These are phyloP conservation scores for Penaeus vannamei DNA, from an alignment of 1,140 invertebrate species.

Conservation along the genomic window DNA sequence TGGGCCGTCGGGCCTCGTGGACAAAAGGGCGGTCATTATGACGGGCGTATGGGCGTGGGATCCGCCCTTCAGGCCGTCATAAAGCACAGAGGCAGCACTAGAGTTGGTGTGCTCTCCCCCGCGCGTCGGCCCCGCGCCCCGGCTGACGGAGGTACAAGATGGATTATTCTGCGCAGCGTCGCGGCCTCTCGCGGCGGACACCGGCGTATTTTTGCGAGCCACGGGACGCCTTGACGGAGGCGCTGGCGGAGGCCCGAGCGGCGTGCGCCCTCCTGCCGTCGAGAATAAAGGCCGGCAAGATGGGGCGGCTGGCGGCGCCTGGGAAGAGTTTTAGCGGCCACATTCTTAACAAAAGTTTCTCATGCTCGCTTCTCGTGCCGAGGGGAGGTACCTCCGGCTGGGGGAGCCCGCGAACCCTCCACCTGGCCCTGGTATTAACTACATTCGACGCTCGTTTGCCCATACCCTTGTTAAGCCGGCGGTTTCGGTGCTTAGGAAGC, in stretches of 20 bases:
- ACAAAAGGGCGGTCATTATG: slow-evolving; percentile 8
- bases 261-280: no score
- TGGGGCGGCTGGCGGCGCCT: no score
- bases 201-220: no score
- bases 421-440: not conserved
- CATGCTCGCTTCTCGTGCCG: slow-evolving; percentile 25
- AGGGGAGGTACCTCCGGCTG: slow-evolving; percentile 29
- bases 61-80: not conserved
- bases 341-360: slow-evolving; percentile 50
- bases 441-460: no score
- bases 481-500: no score
- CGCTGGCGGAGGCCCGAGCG: no score
- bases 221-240: no score
- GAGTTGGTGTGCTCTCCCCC: not conserved
- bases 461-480: no score
- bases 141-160: not conserved
- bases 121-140: not conserved
- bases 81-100: slow-evolving; percentile 24
- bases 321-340: slow-evolving; percentile 20
- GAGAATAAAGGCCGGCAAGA: no score
- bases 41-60: not conserved
- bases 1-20: no score
- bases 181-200: no score
- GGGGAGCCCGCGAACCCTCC: slow-evolving; percentile 26
- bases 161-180: no score